Percentiles rank a stretch among this genome's conserved stretches.
These are phyloP conservation scores for Caenorhabditis panamensis DNA, from an alignment of 2,888 invertebrate genomes.

Conservation along the genomic window DNA sequence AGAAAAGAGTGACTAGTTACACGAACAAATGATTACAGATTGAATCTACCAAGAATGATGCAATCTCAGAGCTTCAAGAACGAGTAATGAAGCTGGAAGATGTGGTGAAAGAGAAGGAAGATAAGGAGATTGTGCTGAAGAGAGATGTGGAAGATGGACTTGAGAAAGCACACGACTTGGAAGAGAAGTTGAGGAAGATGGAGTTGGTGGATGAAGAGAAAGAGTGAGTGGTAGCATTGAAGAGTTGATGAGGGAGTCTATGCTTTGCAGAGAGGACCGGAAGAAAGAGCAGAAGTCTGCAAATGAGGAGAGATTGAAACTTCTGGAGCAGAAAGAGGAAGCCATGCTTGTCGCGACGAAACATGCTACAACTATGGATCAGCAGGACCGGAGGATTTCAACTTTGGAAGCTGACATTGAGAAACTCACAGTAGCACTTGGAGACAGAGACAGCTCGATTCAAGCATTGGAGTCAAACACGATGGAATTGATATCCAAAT, in stretches of 20 bases:
- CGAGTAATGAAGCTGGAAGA: constrained; percentile 57
- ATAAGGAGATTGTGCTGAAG: constrained; percentile 46
- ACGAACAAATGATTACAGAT: too few species aligned
- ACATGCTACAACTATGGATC: constrained; percentile 37
- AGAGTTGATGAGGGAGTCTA: not conserved
- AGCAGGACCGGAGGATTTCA: constrained; percentile 21
- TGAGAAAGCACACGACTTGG: constrained; percentile 31
- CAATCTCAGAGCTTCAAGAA: constrained; percentile 54
- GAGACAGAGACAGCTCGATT: constrained; percentile 49
- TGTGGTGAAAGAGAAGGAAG: constrained; percentile 53
- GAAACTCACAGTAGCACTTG: constrained; percentile 14
- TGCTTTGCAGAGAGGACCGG: constrained; percentile 54
- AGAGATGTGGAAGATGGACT: constrained; percentile 49
- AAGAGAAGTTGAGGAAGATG: constrained; percentile 43
- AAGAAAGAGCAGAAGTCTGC: constrained; percentile 43
- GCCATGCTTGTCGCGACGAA: constrained; percentile 43
- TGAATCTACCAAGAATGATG: constrained; percentile 48
- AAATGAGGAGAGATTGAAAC: constrained; percentile 55
- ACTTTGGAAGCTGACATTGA: constrained; percentile 43
- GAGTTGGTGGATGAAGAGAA: constrained; percentile 47
- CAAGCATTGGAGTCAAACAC: constrained; percentile 60
- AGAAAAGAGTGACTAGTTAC: constrained; percentile 3
- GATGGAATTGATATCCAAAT: constrained; percentile 53
- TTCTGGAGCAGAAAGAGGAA: constrained; percentile 58
- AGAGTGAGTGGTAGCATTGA: constrained; percentile 14